Base-by-base conservation (phyloP, 2,888 invertebrate genomes). In the Imbricaverruca yamaguchii region DNA sequence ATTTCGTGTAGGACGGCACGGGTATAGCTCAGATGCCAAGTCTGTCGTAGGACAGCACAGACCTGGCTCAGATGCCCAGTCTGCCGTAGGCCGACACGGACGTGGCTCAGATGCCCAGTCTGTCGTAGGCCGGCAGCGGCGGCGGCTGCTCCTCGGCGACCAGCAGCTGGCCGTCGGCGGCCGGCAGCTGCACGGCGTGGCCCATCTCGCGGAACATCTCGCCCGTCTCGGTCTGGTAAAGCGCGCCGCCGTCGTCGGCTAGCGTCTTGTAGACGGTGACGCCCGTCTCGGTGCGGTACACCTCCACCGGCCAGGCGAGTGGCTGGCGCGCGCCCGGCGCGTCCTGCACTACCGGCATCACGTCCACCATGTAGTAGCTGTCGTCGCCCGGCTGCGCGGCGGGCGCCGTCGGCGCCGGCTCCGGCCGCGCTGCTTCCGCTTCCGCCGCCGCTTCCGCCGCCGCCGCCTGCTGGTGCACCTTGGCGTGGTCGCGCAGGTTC, bases 201-300 rank as follows among this genome's bases (percentile, higher is more conserved):
- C 18, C 18, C 74, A 74, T 74, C 18, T 74, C 53, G 6, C 74
- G 15, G 74, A 53, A 74, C 18, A 74, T 53, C 74, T 74, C 74
- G 6, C 74, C 74, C 8, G 74, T 74, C 21, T 74, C 74, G 6
- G 74, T 74, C 74, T 74, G 74, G 74, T 74, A 74, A 18, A 74
- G 53, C 39, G 74, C 53, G 8, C 18, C 74, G 53, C 53, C 74
- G 53, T 53, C 74, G 18, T 74, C 74, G 39, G 53, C 39, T 18
- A 74, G 74, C 15, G 74, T 53, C 53, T 74, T 74, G 74, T 74
- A 74, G 18, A 53, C 74, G 18, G 53, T 74, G 53, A 74, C 74
- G 25, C 67, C 67, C 25, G 67, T 67, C 67, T 67, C 67, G 25
- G 74, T 74, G 74, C 74, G 74, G 74, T 53, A 53, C 74, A 74